Conservation (phyloP, 2,113 vertebrate genomes). For the Aix galericulata region DNA sequence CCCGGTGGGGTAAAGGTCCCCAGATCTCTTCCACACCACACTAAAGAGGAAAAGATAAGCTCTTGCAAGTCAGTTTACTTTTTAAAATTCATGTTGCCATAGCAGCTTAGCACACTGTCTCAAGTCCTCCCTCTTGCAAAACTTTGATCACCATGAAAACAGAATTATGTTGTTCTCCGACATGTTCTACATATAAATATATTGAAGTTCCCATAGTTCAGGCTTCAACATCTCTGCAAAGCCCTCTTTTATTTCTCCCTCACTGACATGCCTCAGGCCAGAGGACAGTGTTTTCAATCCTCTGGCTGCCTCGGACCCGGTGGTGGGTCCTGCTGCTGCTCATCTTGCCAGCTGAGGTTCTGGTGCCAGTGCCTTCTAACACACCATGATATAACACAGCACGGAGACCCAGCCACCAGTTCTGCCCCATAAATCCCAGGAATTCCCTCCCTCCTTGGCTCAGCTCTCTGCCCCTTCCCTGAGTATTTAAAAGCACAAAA, state of each 20-base stretch:
- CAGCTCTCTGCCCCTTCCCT: not conserved
- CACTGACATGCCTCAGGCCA: not conserved
- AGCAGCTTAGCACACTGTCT: conserved; percentile 69
- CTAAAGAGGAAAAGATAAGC: conserved; percentile 26
- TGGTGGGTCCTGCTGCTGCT: not conserved
- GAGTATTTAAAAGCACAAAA: not conserved
- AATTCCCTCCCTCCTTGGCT: not conserved
- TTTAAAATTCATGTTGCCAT: conserved; percentile 77
- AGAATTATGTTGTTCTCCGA: conserved; percentile 65
- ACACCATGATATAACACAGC: not conserved
- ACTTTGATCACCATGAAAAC: conserved; percentile 75
- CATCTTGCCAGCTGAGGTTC: not conserved
- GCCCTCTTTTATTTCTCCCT: conserved; percentile 14
- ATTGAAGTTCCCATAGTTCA: conserved; percentile 49
- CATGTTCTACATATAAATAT: conserved; percentile 47
- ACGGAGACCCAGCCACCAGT: not conserved
- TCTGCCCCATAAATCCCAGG: not conserved
- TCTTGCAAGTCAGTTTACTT: conserved; percentile 56
- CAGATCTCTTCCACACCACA: not conserved
- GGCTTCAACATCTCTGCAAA: conserved; percentile 53
- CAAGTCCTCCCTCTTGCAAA: conserved; percentile 47
- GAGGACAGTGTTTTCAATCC: not conserved
- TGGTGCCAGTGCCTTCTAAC: conserved; percentile 29
- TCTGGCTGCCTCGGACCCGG: not conserved
- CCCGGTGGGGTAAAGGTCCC: not conserved